These are phyloP conservation scores for Sebastes taczanowskii DNA, from an alignment of 2,797 vertebrate species.

Conservation along the genomic window DNA sequence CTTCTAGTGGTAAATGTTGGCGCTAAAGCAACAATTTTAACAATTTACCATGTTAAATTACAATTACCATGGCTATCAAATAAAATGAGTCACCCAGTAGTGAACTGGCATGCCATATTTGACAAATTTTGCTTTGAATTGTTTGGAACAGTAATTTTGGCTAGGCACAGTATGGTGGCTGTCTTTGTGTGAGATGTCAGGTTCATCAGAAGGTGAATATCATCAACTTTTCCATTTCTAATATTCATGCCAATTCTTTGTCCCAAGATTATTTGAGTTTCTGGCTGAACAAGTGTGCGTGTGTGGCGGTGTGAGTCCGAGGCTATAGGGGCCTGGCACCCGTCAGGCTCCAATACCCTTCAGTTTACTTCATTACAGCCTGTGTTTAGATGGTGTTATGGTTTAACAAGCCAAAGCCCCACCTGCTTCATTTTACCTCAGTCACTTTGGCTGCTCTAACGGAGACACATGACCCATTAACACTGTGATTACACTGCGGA, in stretches of 20 bases:
- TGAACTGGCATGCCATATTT: background rate
- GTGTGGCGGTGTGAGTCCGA: slow-evolving; percentile 2
- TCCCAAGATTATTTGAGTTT: background rate
- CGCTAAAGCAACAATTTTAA: background rate
- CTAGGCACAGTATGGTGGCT: background rate
- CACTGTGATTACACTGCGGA: slow-evolving; percentile 40
- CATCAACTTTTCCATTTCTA: background rate
- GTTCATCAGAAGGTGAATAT: background rate
- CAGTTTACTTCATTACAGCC: slow-evolving; percentile 63
- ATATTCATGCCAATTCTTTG: background rate
- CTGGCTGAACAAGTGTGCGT: slow-evolving; percentile 13
- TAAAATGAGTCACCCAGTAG: background rate
- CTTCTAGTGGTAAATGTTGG: background rate
- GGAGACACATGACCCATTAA: slow-evolving; percentile 52
- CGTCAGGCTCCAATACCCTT: slow-evolving; percentile 17
- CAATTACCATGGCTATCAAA: background rate
- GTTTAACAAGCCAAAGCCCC: slow-evolving; percentile 62
- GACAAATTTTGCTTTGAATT: background rate
- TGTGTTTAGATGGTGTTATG: slow-evolving; percentile 68
- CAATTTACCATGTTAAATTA: background rate
- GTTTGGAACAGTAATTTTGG: background rate
- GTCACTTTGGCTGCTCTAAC: slow-evolving; percentile 60
- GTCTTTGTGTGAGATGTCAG: slow-evolving; percentile 8
- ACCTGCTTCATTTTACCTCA: slow-evolving; percentile 75
- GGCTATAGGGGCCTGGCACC: slow-evolving; percentile 21